Percentiles rank a stretch among this genome's conserved stretches.
phyloP scores from a whole-genome alignment of 2,888 invertebrate genomes.

The Drosophila subsilvestris region DNA sequence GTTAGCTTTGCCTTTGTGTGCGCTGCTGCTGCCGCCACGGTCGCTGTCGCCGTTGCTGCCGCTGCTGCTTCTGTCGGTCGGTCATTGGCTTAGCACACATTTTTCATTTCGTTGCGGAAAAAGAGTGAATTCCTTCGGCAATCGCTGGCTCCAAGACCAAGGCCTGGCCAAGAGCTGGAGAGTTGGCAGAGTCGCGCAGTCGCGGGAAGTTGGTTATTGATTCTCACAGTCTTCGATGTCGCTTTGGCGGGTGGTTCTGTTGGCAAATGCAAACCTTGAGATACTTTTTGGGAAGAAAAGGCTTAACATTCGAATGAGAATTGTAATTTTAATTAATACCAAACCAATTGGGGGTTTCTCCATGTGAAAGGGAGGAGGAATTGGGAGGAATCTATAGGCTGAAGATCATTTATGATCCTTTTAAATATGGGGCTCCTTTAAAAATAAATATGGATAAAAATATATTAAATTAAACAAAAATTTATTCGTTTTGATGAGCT shows the following conservation, averaged over 20 bases:
- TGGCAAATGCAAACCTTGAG: not conserved
- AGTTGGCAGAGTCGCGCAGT: constrained; percentile 13
- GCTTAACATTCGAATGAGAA: not conserved
- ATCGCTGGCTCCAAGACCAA: not conserved
- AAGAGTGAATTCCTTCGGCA: constrained; percentile 78
- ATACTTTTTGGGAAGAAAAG: not conserved
- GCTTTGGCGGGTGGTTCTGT: not conserved
- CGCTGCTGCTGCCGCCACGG: constrained; percentile 32
- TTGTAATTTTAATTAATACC: too few species aligned
- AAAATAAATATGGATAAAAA: too few species aligned
- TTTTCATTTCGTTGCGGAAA: constrained; percentile 81
- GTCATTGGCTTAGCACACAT: constrained; percentile 85
- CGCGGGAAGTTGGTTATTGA: constrained; percentile 1
- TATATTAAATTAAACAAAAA: not conserved
- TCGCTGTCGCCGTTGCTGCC: constrained; percentile 40
- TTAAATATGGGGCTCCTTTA: too few species aligned
- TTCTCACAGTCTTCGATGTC: constrained; percentile 12
- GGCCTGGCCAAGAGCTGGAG: constrained; percentile 15
- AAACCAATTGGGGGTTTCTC: too few species aligned
- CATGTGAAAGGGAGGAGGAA: too few species aligned
- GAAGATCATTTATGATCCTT: not conserved
- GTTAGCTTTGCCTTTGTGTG: constrained; percentile 70
- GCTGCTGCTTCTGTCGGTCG: constrained; percentile 17
- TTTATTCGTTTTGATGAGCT: not conserved
- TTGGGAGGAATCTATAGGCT: not conserved